Base-by-base conservation (phyloP, 2,113 vertebrate genomes). In the Emydocephalus ijimae region DNA sequence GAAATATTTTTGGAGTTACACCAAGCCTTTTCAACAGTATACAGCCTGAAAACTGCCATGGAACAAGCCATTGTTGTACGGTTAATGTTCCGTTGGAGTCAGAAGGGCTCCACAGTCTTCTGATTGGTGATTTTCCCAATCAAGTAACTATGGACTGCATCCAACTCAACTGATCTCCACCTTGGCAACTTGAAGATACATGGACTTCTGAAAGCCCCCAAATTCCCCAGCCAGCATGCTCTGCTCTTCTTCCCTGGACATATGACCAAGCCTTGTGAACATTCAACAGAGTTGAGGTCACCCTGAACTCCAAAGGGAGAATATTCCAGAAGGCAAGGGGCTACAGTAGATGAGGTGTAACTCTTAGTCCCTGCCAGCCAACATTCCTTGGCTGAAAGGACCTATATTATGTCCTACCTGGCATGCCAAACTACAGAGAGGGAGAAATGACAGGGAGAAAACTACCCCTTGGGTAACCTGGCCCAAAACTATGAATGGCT, bases 181-280 rank as follows among this genome's bases (percentile, higher is more conserved):
- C 26, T 10, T 64, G 59, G 59, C 59, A 64, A 64, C 59, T 29
- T 12, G 61, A 64, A 64, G 26, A 64, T 11, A 14, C 26, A 14
- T 5, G 61, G 26, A 64, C 11, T 64, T 64, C 11, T 50, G 1
- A 50, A 64, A 64, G 26, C 5, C 26, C 61, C 61, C n/a, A 11
- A 64, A 64, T 64, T 29, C 61, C 26, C 11, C 26, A 14, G 11
- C 12, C 11, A 64, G 11, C 26, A n/a, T 0, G 11, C 26, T n/a
- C 61, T 64, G 61, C 11, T 4, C 26, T 11, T 64, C 61, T 64
- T 11, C 4, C 61, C 61, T n/a, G 26, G 61, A 1, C 11, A n/a
- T 11, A 4, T 0, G 0, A 64, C 26, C 26, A n/a, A 64, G 29
- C 1, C 29, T 69, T n/a, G 61, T 0, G 29, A 69, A 69, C 0